phyloP scores from a whole-genome alignment of 2,113 vertebrate genomes.

The Clarias gariepinus region DNA sequence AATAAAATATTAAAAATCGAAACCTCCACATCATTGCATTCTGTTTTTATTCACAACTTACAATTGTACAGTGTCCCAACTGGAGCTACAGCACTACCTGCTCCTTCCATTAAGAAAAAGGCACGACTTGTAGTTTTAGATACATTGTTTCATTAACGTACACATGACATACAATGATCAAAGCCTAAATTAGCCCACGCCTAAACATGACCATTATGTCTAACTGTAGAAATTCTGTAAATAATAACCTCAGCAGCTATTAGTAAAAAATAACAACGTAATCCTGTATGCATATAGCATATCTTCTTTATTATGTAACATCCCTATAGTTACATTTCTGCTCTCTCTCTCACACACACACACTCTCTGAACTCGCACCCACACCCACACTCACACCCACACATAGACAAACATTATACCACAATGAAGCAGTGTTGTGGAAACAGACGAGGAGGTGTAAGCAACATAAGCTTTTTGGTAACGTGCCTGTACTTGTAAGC shows the following conservation, averaged over 20 bases:
- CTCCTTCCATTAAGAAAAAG: neutral
- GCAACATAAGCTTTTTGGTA: neutral
- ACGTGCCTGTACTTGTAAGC: slow-evolving; percentile 5
- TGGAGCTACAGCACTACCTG: neutral
- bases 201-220: neutral
- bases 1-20: too few species aligned
- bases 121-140: neutral
- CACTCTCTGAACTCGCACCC: neutral
- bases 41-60: too few species aligned
- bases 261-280: neutral
- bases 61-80: too few species aligned
- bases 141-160: neutral
- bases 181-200: neutral
- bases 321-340: neutral
- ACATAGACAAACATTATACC: neutral
- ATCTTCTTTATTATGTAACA: neutral
- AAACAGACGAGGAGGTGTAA: neutral
- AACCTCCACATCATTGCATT: too few species aligned
- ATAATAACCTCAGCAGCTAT: neutral
- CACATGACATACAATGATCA: neutral
- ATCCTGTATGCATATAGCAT: neutral
- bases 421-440: slow-evolving; percentile 5
- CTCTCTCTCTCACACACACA: neutral
- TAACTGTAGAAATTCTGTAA: neutral
- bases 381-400: neutral